These are phyloP conservation scores for Drosophila aldrichi DNA, from an alignment of 2,888 invertebrate genomes.

Conservation along the genomic window DNA sequence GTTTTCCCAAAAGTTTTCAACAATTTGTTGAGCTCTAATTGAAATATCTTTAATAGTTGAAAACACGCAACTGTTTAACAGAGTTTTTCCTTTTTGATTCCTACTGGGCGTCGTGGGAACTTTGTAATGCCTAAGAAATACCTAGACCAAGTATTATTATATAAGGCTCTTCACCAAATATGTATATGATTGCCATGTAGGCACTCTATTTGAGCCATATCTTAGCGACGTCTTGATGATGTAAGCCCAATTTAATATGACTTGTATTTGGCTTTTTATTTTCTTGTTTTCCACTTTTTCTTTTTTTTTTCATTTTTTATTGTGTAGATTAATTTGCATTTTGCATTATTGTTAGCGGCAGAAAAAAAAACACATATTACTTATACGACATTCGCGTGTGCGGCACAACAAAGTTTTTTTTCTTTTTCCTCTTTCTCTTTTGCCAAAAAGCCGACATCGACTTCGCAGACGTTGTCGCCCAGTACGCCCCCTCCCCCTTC, in stretches of 20 bases:
- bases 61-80: constrained; percentile 51
- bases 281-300: constrained; percentile 13
- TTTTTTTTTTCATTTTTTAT: constrained; percentile 15
- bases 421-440: constrained; percentile 18
- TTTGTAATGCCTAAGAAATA: not conserved
- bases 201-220: constrained; percentile 26
- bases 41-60: constrained; percentile 56
- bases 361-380: constrained; percentile 44
- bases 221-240: constrained; percentile 42
- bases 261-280: constrained; percentile 35
- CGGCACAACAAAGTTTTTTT: constrained; percentile 47
- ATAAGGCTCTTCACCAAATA: constrained; percentile 25
- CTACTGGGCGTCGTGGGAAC: constrained; percentile 46
- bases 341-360: constrained; percentile 56
- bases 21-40: constrained; percentile 54
- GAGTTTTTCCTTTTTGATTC: constrained; percentile 11
- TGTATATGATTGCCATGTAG: constrained; percentile 13
- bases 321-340: constrained; percentile 68
- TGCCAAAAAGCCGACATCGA: constrained; percentile 62
- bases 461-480: constrained; percentile 42
- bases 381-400: constrained; percentile 78
- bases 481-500: not conserved
- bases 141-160: constrained; percentile 22
- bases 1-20: constrained; percentile 23
- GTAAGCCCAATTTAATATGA: constrained; percentile 52